Conservation (phyloP, 64 coral and sea anemone genomes). For the Porites australiensis region DNA sequence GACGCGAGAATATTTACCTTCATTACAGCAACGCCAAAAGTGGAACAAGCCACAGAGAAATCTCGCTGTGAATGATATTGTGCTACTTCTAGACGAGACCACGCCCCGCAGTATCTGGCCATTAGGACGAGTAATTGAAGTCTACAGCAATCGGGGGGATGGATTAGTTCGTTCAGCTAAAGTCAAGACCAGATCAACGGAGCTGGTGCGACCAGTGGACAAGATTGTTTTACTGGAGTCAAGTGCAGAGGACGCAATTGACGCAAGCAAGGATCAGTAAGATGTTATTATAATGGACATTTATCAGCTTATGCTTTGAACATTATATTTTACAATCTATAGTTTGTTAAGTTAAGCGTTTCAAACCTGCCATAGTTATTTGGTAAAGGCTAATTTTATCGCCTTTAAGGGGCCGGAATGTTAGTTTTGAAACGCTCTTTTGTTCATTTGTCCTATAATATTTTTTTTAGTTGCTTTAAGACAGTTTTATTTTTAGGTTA, state of each 20-base stretch:
- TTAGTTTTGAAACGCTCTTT: too few species aligned
- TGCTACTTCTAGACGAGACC: background rate
- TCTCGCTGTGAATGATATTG: background rate
- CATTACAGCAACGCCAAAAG: background rate
- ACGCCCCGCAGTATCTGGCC: background rate
- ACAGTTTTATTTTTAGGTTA: too few species aligned
- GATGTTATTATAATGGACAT: background rate
- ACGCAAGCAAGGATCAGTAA: background rate
- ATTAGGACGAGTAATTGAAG: slow-evolving; percentile 1
- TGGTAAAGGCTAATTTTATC: too few species aligned
- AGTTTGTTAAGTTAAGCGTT: too few species aligned
- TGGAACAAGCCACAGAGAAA: slow-evolving; percentile 10
- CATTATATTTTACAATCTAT: too few species aligned
- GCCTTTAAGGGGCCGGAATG: too few species aligned
- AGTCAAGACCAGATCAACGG: background rate
- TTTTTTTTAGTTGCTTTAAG: too few species aligned
- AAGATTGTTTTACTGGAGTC: background rate
- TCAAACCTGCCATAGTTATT: too few species aligned
- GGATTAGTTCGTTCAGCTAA: background rate
- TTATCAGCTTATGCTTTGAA: too few species aligned
- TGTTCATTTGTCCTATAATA: too few species aligned
- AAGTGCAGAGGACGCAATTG: background rate
- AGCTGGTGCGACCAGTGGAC: slow-evolving; percentile 1
- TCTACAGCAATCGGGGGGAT: background rate
- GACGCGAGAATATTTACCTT: background rate